phyloP scores from a whole-genome alignment of 2,113 vertebrate species.

The Oophaga pumilio region DNA sequence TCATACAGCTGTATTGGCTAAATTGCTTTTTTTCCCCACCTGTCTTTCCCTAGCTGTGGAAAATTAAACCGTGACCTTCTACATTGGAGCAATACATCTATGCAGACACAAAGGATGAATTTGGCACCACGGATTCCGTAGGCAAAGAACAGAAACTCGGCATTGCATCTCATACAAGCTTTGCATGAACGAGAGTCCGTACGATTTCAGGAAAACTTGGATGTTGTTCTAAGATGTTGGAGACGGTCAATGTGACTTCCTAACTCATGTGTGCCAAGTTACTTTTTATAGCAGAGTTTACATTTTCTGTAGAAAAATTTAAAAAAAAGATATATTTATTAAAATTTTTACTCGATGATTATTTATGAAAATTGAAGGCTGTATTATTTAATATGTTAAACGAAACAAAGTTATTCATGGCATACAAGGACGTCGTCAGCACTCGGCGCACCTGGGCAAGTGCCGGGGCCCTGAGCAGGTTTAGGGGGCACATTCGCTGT shows the following conservation, averaged over 20 bases:
- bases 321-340: conserved; percentile 37
- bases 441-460: too few relatives aligned
- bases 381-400: conserved; percentile 3
- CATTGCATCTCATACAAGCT: not conserved
- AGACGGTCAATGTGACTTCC: not conserved
- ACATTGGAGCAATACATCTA: not conserved
- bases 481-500: too few relatives aligned
- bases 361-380: not conserved
- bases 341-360: conserved; percentile 30
- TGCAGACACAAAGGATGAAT: not conserved
- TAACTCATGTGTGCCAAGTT: conserved; percentile 22
- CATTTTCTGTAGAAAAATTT: not conserved
- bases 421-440: too few relatives aligned
- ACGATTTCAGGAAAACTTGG: not conserved
- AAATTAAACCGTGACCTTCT: conserved; percentile 72
- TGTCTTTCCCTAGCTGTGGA: conserved; percentile 71
- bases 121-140: too few relatives aligned
- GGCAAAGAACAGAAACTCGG: not conserved
- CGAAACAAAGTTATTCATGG: not conserved
- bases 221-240: not conserved
- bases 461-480: too few relatives aligned
- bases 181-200: conserved; percentile 1
- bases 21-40: not conserved
- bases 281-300: conserved; percentile 32
- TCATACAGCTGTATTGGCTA: not conserved